Conservation (phyloP, 92 coral and sea anemone genomes). For the Desmophyllum pertusum region DNA sequence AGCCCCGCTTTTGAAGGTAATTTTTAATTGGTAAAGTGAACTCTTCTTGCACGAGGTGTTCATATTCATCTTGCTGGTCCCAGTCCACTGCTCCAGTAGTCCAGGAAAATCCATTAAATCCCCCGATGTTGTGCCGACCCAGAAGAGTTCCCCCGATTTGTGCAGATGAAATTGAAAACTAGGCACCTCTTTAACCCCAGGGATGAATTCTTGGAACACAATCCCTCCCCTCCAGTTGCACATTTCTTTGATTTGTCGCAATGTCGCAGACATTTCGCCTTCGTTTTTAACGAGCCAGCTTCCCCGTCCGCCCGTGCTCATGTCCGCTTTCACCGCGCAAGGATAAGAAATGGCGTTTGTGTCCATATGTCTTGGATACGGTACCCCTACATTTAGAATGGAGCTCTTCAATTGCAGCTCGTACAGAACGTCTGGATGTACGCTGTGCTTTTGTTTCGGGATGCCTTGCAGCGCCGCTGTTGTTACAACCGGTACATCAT, state of each 20-base stretch:
- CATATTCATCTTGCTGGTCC: slow-evolving; percentile 40
- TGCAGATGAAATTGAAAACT: slow-evolving; percentile 49
- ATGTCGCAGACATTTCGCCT: slow-evolving; percentile 22
- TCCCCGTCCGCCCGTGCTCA: slow-evolving; percentile 40
- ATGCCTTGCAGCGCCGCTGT: slow-evolving; percentile 36
- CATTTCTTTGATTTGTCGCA: slow-evolving; percentile 23
- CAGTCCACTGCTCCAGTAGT: slow-evolving; percentile 44
- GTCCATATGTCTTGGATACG: slow-evolving; percentile 17
- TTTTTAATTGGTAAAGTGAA: slow-evolving; percentile 54
- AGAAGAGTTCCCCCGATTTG: slow-evolving; percentile 52
- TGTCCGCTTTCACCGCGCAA: slow-evolving; percentile 52
- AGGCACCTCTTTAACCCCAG: slow-evolving; percentile 44
- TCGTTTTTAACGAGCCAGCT: slow-evolving; percentile 37
- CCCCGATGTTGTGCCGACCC: slow-evolving; percentile 51
- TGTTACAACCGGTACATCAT: slow-evolving; percentile 26
- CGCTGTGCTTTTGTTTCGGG: slow-evolving; percentile 34
- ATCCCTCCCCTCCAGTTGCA: slow-evolving; percentile 43
- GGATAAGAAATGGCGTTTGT: slow-evolving; percentile 13
- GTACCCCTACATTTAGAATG: slow-evolving; percentile 35
- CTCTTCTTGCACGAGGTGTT: slow-evolving; percentile 35
- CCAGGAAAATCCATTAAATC: slow-evolving; percentile 39
- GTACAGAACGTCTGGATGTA: slow-evolving; percentile 31
- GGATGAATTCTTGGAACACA: slow-evolving; percentile 45
- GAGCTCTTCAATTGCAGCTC: slow-evolving; percentile 39
- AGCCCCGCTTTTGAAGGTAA: slow-evolving; percentile 47